Percentiles rank a stretch among this genome's conserved stretches.
Conservation (phyloP, 2,113 vertebrate genomes). For the Mohoua ochrocephala region DNA sequence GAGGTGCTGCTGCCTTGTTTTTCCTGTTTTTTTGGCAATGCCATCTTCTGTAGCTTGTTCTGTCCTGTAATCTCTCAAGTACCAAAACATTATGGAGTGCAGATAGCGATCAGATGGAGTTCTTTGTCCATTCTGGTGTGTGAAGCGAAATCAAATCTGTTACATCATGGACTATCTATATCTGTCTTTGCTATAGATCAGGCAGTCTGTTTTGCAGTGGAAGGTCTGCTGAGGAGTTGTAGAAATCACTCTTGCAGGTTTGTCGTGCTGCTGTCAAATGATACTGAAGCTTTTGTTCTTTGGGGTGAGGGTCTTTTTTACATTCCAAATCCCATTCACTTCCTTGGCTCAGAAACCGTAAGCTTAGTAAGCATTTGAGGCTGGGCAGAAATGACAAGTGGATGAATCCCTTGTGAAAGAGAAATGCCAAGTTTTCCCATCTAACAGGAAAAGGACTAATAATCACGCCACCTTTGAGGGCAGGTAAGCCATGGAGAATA, state of each 20-base stretch:
- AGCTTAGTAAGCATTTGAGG: neutral
- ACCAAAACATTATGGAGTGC: neutral
- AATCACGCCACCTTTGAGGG: neutral
- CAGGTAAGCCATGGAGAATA: neutral
- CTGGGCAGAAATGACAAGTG: neutral
- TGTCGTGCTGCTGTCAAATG: neutral
- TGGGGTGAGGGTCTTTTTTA: neutral
- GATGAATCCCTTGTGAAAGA: neutral
- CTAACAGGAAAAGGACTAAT: neutral
- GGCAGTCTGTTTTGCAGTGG: neutral
- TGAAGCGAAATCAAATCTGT: neutral
- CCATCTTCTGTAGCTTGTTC: slow-evolving; percentile 6
- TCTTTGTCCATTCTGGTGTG: neutral
- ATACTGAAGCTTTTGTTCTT: neutral
- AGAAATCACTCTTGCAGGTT: neutral
- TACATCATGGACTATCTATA: neutral
- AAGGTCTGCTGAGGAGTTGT: neutral
- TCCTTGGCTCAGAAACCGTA: neutral
- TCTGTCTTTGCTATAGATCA: neutral
- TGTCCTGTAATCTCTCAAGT: neutral
- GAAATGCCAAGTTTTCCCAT: neutral
- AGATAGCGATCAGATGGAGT: neutral
- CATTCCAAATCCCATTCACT: neutral
- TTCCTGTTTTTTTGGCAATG: neutral
- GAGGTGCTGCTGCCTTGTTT: slow-evolving; percentile 19